Evolutionary conservation across 2,797 vertebrate species (phyloP), one percentile per base, ranked within the genome.

Genomic region (Sebastes itinus): DNA sequence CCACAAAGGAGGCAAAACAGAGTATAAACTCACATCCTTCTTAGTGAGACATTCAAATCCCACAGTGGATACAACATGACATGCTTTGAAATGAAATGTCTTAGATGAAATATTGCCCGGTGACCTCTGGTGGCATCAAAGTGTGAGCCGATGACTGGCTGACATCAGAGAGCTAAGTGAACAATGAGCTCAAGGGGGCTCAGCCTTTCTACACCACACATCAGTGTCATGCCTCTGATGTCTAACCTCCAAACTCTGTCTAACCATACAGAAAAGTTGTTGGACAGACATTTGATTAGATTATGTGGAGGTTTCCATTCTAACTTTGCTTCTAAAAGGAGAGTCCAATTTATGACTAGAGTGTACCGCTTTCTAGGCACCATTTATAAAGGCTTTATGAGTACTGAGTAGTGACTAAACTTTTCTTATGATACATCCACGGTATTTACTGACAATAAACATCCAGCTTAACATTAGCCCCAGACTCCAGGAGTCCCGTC

Each of bases 81-180:
- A 52, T 72, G 59, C 32, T 69, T 74, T 69, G 72, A 77, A 87
- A 71, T 87, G 58, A 76, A 88, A 86, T 73, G 49, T 71, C 60
- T 73, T 5, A 1, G 8, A 65, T 72, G 68, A 73, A 55, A 73
- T 75, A 84, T 81, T 83, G 76, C 72, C 66, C 25, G 2, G 75
- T 85, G 89, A 90, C 76, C 82, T 49, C 75, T 74, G 79, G 49
- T 67, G 78, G 25, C 82, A 74, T 83, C 74, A 80, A 75, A 84
- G 75, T 68, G 63, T 60, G 49, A 78, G 72, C n/a, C 6, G n/a
- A 60, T 70, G 56, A 56, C 28, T 77, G 69, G 58, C 56, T 38
- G 80, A 81, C 73, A 69, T 87, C 70, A 81, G 72, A 81, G 64
- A 77, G 54, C 42, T n/a, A 54, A 73, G 68, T 64, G 59, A 80